These are phyloP conservation scores for Pelusios castaneus DNA, from an alignment of 2,113 vertebrate species.

Conservation along the genomic window DNA sequence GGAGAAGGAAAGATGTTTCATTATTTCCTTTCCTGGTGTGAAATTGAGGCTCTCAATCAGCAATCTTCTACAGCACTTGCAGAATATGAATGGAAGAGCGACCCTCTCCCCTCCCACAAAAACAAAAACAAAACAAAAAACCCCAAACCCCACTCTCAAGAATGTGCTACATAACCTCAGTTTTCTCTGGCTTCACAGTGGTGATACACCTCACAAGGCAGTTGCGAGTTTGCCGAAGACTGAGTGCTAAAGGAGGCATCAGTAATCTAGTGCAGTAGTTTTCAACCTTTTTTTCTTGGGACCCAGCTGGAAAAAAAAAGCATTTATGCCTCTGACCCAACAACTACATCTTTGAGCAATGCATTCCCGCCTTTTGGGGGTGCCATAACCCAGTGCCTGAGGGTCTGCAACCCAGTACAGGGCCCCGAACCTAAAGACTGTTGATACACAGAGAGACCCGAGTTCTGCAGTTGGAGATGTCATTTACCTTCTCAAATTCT, in stretches of 20 bases:
- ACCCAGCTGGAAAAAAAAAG: no score
- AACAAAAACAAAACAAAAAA: background rate
- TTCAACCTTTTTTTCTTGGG: no score
- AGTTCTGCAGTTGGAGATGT: constrained; percentile 13
- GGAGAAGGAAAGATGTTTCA: background rate
- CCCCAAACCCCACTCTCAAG: constrained; percentile 17
- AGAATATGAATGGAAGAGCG: no score
- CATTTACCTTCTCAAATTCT: background rate
- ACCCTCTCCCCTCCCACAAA: no score
- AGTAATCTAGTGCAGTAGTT: background rate
- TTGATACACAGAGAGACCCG: background rate
- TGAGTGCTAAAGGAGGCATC: background rate
- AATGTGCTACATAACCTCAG: background rate
- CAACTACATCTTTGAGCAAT: no score
- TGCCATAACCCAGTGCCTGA: no score
- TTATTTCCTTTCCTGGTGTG: background rate
- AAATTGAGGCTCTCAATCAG: background rate
- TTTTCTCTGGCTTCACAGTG: background rate
- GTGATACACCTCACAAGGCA: background rate
- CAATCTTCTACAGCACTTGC: background rate
- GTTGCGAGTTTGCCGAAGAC: background rate
- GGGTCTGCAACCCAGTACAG: no score
- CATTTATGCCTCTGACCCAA: no score
- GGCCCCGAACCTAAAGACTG: no score
- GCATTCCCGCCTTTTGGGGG: no score